Evolutionary conservation across 2,113 vertebrate species (phyloP).

Genomic region (Bombycilla garrulus): DNA sequence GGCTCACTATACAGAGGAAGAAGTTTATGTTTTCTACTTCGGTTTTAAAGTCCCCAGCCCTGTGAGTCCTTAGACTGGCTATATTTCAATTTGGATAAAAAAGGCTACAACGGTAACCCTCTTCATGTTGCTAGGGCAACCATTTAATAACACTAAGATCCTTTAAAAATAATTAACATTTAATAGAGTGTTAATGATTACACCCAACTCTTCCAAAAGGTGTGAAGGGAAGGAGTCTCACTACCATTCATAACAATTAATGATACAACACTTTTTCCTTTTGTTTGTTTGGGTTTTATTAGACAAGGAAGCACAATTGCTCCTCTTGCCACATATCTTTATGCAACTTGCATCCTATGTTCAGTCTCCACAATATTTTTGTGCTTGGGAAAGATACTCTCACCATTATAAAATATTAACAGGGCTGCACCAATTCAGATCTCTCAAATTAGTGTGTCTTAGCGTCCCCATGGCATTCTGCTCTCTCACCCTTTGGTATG

Average conservation of each 20-base stretch:
- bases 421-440: not conserved
- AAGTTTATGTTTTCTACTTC: not conserved
- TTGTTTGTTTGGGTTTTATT: not conserved
- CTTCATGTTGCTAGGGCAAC: conserved; percentile 25
- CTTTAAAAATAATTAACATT: not conserved
- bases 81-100: not conserved
- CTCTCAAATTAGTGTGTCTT: not conserved
- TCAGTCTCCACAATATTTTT: not conserved
- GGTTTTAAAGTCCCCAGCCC: not conserved
- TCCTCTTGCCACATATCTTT: not conserved
- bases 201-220: not conserved
- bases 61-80: not conserved
- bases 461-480: rapidly evolving
- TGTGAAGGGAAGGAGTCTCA: not conserved
- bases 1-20: not conserved
- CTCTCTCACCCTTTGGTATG: not conserved
- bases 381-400: not conserved
- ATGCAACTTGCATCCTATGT: not conserved
- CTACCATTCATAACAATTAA: not conserved
- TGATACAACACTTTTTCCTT: not conserved
- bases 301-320: not conserved
- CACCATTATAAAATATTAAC: not conserved
- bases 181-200: not conserved
- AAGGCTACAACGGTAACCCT: conserved; percentile 37
- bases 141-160: conserved; percentile 25